These are phyloP conservation scores for Lacerta viridis DNA, from an alignment of 2,797 vertebrate genomes.

Conservation along the genomic window DNA sequence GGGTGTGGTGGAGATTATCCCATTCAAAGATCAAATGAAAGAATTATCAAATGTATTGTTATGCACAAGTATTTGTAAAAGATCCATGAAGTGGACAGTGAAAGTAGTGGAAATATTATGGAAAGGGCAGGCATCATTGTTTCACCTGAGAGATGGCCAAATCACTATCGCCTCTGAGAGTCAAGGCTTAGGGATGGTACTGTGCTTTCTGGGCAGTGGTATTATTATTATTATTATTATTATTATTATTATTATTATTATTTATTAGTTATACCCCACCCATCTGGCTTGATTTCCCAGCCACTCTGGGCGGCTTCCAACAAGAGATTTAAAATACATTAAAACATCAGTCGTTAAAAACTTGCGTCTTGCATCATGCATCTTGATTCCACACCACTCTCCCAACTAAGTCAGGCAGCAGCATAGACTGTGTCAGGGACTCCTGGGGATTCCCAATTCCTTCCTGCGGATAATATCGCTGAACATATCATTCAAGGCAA, in stretches of 20 bases:
- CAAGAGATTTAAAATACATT: too few relatives aligned
- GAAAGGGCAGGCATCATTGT: background rate
- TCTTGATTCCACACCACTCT: background rate
- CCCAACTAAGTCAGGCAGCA: too few relatives aligned
- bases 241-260: too few relatives aligned
- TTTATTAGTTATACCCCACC: too few relatives aligned
- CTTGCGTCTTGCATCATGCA: background rate
- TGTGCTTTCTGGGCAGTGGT: background rate
- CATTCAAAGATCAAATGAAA: too few relatives aligned
- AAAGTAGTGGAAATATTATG: background rate
- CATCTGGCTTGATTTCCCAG: too few relatives aligned
- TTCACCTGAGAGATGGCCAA: background rate
- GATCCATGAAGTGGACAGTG: background rate
- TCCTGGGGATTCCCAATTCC: background rate
- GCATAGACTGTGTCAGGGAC: background rate
- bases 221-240: too few relatives aligned
- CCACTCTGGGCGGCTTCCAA: too few relatives aligned
- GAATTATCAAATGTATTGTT: too few relatives aligned
- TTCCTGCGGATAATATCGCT: background rate
- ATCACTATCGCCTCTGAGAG: background rate
- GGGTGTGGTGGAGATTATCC: background rate
- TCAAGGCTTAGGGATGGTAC: background rate
- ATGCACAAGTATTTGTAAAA: too few relatives aligned
- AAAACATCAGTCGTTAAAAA: too few relatives aligned
- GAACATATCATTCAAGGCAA: background rate